These are phyloP conservation scores for Eupsilia transversa DNA, from an alignment of 2,888 invertebrate species.

Conservation along the genomic window DNA sequence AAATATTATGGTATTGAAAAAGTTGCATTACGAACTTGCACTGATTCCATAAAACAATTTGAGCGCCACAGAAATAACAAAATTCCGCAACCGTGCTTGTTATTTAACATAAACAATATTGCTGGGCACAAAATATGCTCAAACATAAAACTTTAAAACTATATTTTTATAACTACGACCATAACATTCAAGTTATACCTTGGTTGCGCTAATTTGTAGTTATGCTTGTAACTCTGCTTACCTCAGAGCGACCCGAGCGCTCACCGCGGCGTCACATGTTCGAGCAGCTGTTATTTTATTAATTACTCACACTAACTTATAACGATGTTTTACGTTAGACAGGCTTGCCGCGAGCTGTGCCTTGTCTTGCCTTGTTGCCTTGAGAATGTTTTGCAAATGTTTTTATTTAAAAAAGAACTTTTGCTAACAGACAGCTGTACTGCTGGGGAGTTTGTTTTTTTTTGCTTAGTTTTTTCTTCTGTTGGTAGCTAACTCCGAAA, in stretches of 20 bases:
- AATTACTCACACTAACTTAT: slow-evolving; percentile 38
- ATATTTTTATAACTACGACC: slow-evolving; percentile 5
- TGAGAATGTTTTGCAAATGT: background rate
- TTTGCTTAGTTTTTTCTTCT: background rate
- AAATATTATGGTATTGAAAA: background rate
- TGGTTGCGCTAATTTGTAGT: slow-evolving; percentile 1
- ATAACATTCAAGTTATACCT: background rate
- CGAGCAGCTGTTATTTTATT: slow-evolving; percentile 3
- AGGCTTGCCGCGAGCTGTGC: background rate
- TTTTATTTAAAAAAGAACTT: background rate
- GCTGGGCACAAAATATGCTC: background rate
- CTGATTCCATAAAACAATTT: no score
- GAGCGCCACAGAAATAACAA: background rate
- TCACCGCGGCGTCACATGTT: background rate
- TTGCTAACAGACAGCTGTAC: no score
- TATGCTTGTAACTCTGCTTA: background rate
- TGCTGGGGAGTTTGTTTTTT: no score
- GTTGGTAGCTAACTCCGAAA: background rate
- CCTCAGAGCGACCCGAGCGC: background rate
- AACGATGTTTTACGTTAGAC: slow-evolving; percentile 18
- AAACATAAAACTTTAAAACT: background rate
- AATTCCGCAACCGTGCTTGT: background rate
- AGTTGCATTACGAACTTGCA: background rate
- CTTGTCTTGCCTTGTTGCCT: no score
- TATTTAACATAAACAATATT: background rate